Conservation (phyloP, 2,888 invertebrate genomes). For the Atherix ibis region DNA sequence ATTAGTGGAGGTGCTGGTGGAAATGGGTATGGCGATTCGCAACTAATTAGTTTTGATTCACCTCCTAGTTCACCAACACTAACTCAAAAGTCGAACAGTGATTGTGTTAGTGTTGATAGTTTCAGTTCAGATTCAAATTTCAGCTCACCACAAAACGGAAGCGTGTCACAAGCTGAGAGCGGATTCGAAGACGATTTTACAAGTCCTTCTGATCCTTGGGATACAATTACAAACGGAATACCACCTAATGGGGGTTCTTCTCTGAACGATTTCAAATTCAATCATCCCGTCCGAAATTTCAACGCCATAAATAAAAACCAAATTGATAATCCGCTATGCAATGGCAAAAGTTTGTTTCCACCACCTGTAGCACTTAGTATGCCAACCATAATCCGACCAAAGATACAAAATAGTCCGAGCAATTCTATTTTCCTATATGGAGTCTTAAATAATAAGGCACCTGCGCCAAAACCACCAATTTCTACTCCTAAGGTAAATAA, state of each 20-base stretch:
- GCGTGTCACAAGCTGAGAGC: conserved; percentile 56
- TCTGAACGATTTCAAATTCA: conserved; percentile 33
- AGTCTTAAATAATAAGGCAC: conserved; percentile 23
- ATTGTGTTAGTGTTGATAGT: conserved; percentile 58
- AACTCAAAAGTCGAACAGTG: conserved; percentile 57
- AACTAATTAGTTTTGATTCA: conserved; percentile 50
- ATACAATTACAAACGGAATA: conserved; percentile 12
- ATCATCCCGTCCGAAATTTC: conserved; percentile 24
- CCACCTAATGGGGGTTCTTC: conserved; percentile 3
- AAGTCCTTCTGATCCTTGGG: conserved; percentile 31
- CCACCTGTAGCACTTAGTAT: conserved; percentile 34
- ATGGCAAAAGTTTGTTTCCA: conserved; percentile 34
- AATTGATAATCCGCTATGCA: conserved; percentile 41
- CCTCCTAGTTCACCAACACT: conserved; percentile 62
- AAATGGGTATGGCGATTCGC: no score
- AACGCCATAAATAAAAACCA: conserved; percentile 8
- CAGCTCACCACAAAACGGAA: conserved; percentile 39
- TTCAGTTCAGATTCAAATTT: conserved; percentile 58
- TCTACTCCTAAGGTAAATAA: not conserved
- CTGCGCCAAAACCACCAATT: conserved; percentile 16
- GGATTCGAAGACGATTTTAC: conserved; percentile 70
- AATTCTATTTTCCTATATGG: not conserved
- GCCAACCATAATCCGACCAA: conserved; percentile 55
- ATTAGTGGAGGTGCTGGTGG: not conserved
- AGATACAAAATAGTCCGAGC: conserved; percentile 29